Conservation (phyloP, 2,888 invertebrate species). For the Habrosyne pyritoides region DNA sequence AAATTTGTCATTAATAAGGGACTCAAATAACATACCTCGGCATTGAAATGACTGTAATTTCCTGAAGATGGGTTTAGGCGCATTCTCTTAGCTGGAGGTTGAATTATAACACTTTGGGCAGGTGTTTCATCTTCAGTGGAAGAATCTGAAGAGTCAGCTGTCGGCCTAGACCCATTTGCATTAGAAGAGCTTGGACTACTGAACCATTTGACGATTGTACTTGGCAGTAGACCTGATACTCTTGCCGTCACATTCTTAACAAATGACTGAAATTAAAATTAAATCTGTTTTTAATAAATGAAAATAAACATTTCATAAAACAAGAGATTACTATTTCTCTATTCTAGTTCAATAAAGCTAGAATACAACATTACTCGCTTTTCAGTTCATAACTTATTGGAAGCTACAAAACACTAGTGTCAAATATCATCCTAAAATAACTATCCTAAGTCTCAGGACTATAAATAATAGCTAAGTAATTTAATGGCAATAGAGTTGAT, state of each 20-base stretch:
- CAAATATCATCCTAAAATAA: too few relatives aligned
- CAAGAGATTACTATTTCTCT: neutral
- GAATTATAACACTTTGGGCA: slow-evolving; percentile 44
- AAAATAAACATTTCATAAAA: slow-evolving; percentile 2
- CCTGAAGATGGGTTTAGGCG: slow-evolving; percentile 41
- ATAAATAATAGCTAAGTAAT: too few relatives aligned
- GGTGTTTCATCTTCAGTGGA: slow-evolving; percentile 67
- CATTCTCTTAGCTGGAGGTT: slow-evolving; percentile 77
- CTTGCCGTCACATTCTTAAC: slow-evolving; percentile 87
- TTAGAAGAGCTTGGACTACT: slow-evolving; percentile 56
- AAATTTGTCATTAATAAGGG: too few relatives aligned
- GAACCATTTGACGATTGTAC: slow-evolving; percentile 84
- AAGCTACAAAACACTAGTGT: too few relatives aligned
- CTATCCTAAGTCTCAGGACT: too few relatives aligned
- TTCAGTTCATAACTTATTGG: too few relatives aligned
- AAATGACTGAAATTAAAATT: slow-evolving; percentile 84
- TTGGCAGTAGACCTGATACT: slow-evolving; percentile 85
- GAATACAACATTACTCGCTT: too few relatives aligned
- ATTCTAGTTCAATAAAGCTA: neutral
- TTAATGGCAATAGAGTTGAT: too few relatives aligned
- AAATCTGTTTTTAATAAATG: neutral
- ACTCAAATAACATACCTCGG: too few relatives aligned
- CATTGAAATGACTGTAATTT: slow-evolving; percentile 13
- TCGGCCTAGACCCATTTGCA: slow-evolving; percentile 66
- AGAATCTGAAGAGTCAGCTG: slow-evolving; percentile 64